phyloP scores from a whole-genome alignment of 2,797 vertebrate species.

The Luscinia megarhynchos region DNA sequence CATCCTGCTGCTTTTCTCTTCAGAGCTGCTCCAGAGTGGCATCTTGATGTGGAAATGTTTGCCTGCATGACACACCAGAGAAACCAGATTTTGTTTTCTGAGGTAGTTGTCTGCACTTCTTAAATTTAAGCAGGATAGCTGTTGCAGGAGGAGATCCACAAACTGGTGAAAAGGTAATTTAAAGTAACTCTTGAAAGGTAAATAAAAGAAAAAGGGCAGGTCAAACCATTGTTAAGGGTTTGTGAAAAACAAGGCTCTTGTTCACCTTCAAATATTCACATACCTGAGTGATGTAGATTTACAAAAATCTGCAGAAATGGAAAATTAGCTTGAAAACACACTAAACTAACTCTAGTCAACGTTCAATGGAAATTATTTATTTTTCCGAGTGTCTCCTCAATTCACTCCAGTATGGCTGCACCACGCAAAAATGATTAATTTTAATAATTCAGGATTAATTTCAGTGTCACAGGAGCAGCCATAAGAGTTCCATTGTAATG shows the following conservation, averaged over 20 bases:
- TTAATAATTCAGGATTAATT: slow-evolving; percentile 38
- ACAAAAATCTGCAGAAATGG: not conserved
- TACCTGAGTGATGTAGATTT: not conserved
- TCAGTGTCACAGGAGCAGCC: not conserved
- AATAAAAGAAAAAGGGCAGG: not conserved
- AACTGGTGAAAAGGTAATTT: not conserved
- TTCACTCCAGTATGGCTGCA: not conserved
- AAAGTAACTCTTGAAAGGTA: not conserved
- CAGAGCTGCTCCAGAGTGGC: not conserved
- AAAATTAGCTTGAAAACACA: not conserved
- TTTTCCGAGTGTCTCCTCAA: not conserved
- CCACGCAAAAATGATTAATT: too few species aligned
- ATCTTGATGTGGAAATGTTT: not conserved
- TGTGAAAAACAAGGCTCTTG: not conserved
- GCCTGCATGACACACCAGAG: not conserved
- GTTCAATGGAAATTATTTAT: not conserved
- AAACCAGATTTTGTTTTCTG: not conserved
- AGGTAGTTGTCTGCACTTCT: not conserved
- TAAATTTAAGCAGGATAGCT: not conserved
- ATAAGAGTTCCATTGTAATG: not conserved
- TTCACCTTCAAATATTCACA: not conserved
- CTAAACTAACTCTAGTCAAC: not conserved
- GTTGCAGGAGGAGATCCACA: not conserved
- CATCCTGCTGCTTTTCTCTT: not conserved
- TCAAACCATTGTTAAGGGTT: not conserved